Evolutionary conservation across 2,113 vertebrate genomes (phyloP).

Genomic region (Ammospiza caudacuta): DNA sequence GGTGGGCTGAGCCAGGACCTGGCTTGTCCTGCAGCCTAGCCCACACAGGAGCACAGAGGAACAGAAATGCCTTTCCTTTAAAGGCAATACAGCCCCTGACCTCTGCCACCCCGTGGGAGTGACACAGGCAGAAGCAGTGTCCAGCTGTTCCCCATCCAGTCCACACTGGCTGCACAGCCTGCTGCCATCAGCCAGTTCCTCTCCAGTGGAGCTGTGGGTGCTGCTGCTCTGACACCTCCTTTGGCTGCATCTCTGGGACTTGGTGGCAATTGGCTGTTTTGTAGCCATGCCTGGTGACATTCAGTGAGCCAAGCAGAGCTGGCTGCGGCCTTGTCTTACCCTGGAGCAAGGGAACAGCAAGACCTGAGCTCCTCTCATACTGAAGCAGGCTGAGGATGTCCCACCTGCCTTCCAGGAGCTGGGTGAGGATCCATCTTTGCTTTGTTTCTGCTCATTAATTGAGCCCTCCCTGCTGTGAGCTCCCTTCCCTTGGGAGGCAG

Average conservation of each 20-base stretch:
- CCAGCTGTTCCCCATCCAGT: background rate
- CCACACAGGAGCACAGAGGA: background rate
- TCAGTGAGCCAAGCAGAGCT: background rate
- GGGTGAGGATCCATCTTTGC: background rate
- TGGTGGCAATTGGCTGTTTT: background rate
- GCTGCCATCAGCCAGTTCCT: background rate
- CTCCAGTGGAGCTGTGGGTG: background rate
- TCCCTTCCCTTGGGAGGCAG: background rate
- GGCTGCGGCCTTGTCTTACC: background rate
- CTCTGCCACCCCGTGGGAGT: background rate
- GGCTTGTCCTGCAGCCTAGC: background rate
- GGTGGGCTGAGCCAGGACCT: background rate
- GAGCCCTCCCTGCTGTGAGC: background rate
- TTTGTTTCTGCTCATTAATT: background rate
- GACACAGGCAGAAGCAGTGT: background rate
- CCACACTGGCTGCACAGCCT: background rate
- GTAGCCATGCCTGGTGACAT: background rate
- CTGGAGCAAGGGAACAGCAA: background rate
- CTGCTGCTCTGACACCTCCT: background rate
- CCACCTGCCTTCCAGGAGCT: background rate
- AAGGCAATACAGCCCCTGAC: background rate
- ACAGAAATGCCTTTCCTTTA: conserved; percentile 42
- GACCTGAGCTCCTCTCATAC: background rate
- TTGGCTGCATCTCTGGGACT: background rate
- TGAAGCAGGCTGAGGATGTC: background rate